Base-by-base conservation (phyloP, 1,140 invertebrate genomes). In the Magallana gigas region DNA sequence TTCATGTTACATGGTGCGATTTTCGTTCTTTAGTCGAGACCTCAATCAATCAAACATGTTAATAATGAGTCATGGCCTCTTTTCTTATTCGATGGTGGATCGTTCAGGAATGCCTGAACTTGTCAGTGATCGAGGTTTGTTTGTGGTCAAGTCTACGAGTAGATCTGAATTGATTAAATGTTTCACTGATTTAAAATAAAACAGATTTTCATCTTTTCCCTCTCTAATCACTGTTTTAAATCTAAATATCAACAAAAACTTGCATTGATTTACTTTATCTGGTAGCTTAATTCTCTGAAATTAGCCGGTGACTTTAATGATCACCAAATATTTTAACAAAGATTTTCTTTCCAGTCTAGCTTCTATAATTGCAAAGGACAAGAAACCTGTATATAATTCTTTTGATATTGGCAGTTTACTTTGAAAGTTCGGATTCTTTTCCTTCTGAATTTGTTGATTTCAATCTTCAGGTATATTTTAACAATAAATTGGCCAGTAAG, bases 161-260 rank as follows among this genome's bases (percentile, higher is more conserved):
- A 76, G 68, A 76, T 76, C 11, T 4, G 14, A 18, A 12, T 29
- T 29, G 68, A 76, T 76, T 76, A 76, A 76, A 76, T 76, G 36
- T 76, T 76, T 76, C 23, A 76, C 8, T 62, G 18, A 29, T 76
- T 76, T 76, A 36, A 76, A 76, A 76, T 76, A 76, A 76, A 76
- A 29, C 8, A 71, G 68, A 76, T 76, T 76, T 76, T 76, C 68
- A 76, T 76, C 68, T 76, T 76, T 76, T 76, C 68, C 23, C 23
- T 23, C 68, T 29, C 68, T 76, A 76, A 76, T 76, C 29, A 76
- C 68, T 11, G 18, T 29, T 36, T 76, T 76, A 76, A 76, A 76
- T 76, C 68, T 76, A 76, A 76, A 76, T 76, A 76, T 76, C 68
- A 71, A 71, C 64, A 76, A 76, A 48, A 76, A 29, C 68, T 76